These are phyloP conservation scores for Endomychus coccineus DNA, from an alignment of 2,888 invertebrate genomes.

Conservation along the genomic window DNA sequence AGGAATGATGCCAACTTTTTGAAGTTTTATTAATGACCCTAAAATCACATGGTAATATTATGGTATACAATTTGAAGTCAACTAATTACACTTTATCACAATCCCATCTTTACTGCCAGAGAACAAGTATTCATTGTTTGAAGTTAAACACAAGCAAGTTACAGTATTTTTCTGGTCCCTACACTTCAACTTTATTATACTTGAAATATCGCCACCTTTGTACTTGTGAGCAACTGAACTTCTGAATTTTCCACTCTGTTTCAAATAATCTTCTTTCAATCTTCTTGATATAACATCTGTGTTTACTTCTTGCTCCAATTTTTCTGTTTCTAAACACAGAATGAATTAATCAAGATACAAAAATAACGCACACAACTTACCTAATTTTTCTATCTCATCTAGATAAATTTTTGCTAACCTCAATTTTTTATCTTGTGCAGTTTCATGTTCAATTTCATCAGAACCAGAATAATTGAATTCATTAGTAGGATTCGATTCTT, in stretches of 20 bases:
- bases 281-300: conserved; percentile 63
- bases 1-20: conserved; percentile 52
- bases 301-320: conserved; percentile 59
- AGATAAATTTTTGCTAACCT: conserved; percentile 85
- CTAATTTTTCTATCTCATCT: conserved; percentile 56
- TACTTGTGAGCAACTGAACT: conserved; percentile 64
- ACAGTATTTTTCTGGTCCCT: conserved; percentile 72
- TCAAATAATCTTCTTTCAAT: conserved; percentile 76
- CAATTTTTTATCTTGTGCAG: conserved; percentile 83
- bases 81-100: conserved; percentile 72
- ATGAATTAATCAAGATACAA: too few relatives aligned
- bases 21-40: conserved; percentile 39
- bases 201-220: conserved; percentile 39
- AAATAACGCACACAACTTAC: conserved; percentile 1
- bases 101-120: conserved; percentile 84
- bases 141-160: conserved; percentile 73
- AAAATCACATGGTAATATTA: too few relatives aligned
- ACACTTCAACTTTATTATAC: conserved; percentile 52
- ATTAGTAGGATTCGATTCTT: conserved; percentile 50
- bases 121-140: conserved; percentile 64
- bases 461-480: conserved; percentile 44
- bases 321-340: conserved; percentile 59
- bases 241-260: conserved; percentile 74
- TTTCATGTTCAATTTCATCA: conserved; percentile 64
- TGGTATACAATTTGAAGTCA: too few relatives aligned